These are phyloP conservation scores for Sesia apiformis DNA, from an alignment of 2,888 invertebrate species.

Conservation along the genomic window DNA sequence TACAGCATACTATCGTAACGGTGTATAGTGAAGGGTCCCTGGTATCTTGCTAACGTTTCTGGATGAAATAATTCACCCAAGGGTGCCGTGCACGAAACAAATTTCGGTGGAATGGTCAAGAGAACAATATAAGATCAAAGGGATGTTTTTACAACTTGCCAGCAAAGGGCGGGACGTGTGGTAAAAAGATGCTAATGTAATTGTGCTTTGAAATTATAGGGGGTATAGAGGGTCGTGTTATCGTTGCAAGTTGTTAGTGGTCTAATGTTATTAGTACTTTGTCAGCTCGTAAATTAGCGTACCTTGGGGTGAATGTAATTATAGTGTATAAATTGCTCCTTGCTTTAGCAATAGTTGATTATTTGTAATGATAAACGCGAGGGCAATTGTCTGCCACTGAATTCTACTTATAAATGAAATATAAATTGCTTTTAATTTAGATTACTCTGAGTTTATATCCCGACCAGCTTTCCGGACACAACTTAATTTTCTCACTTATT, in stretches of 20 bases:
- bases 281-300: conserved; percentile 21
- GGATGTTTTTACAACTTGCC: conserved; percentile 44
- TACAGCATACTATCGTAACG: neutral
- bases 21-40: conserved; percentile 8
- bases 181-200: conserved; percentile 49
- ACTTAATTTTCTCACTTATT: too few relatives aligned
- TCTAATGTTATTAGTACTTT: conserved; percentile 28
- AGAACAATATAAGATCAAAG: conserved; percentile 56
- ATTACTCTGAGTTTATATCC: too few relatives aligned
- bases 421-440: neutral
- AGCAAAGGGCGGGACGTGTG: conserved; percentile 34
- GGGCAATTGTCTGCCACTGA: neutral
- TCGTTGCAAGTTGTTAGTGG: conserved; percentile 18
- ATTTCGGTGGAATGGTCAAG: conserved; percentile 47
- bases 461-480: too few relatives aligned
- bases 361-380: neutral
- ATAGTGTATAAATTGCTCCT: neutral
- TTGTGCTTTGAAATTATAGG: conserved; percentile 36
- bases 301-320: neutral
- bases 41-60: conserved; percentile 17
- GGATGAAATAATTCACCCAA: conserved; percentile 40
- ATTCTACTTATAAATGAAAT: neutral
- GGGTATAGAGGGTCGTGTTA: conserved; percentile 20
- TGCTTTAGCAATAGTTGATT: neutral
- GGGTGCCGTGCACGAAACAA: conserved; percentile 32